Evolutionary conservation across 2,113 vertebrate species (phyloP).

Genomic region (Syrrhaptes paradoxus): DNA sequence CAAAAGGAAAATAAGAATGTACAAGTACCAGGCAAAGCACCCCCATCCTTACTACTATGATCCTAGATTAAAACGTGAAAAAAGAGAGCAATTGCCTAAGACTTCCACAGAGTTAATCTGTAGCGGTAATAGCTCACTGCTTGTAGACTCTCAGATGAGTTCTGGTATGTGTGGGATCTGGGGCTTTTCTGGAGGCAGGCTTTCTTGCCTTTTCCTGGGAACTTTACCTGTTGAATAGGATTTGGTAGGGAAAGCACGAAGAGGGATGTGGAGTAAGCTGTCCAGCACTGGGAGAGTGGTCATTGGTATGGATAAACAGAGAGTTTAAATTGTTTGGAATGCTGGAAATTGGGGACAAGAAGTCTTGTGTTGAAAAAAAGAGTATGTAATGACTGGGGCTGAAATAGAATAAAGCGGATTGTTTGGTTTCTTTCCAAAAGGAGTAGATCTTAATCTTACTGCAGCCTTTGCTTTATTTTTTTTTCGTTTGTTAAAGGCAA

Average conservation of each 20-base stretch:
- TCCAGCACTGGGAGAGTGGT: not conserved
- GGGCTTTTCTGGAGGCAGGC: not conserved
- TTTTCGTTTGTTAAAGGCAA: not conserved
- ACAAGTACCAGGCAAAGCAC: not conserved
- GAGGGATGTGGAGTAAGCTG: not conserved
- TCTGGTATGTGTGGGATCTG: rapidly evolving
- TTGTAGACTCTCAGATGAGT: not conserved
- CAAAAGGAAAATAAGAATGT: not conserved
- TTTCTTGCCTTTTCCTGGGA: not conserved
- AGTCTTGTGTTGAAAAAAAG: not conserved
- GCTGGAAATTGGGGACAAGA: not conserved
- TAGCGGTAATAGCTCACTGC: not conserved
- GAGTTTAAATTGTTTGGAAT: not conserved
- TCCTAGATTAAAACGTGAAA: not conserved
- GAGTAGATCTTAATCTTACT: not conserved
- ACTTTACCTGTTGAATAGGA: not conserved
- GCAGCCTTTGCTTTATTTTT: not conserved
- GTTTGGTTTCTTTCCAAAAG: not conserved
- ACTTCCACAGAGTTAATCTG: not conserved
- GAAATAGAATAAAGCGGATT: not conserved
- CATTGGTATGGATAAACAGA: not conserved
- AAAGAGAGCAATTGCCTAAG: not conserved
- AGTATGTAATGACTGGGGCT: not conserved
- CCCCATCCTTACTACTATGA: not conserved
- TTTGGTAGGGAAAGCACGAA: not conserved